Evolutionary conservation across 1,140 invertebrate genomes (phyloP).

Genomic region (Neoseiulus cucumeris): DNA sequence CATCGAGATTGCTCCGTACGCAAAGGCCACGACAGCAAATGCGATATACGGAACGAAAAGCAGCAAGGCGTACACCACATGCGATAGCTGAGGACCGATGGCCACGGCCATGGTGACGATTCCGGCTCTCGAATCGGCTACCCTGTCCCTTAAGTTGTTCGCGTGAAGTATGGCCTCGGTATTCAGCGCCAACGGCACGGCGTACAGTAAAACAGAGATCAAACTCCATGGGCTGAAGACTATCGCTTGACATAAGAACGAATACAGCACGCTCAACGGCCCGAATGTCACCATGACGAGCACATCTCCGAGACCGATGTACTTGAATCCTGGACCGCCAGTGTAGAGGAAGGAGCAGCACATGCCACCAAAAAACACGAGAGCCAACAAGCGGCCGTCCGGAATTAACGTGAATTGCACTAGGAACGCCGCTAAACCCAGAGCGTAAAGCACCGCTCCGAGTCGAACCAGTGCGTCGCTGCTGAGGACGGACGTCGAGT

Average conservation of each 20-base stretch:
- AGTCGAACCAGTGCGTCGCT: constrained; percentile 66
- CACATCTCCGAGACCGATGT: constrained; percentile 72
- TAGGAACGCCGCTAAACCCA: constrained; percentile 72
- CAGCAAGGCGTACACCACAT: constrained; percentile 69
- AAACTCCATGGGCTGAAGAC: constrained; percentile 36
- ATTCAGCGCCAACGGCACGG: constrained; percentile 74
- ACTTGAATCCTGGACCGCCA: constrained; percentile 69
- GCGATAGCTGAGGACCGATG: constrained; percentile 71
- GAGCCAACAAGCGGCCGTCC: constrained; percentile 69
- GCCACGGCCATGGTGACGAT: constrained; percentile 80
- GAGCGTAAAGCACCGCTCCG: constrained; percentile 62
- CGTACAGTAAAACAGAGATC: constrained; percentile 35
- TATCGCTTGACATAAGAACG: constrained; percentile 68
- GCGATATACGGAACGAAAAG: constrained; percentile 71
- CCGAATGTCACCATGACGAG: constrained; percentile 79
- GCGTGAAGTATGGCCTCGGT: constrained; percentile 85
- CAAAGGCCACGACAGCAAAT: background rate
- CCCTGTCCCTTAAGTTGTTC: constrained; percentile 77
- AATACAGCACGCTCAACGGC: constrained; percentile 78
- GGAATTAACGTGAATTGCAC: constrained; percentile 53
- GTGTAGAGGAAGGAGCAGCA: constrained; percentile 82
- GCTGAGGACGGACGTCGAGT: constrained; percentile 22
- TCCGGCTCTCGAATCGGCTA: constrained; percentile 57
- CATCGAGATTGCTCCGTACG: constrained; percentile 44
- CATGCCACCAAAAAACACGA: constrained; percentile 81